phyloP scores from a whole-genome alignment of 2,113 vertebrate genomes.

The Gymnobelideus leadbeateri region DNA sequence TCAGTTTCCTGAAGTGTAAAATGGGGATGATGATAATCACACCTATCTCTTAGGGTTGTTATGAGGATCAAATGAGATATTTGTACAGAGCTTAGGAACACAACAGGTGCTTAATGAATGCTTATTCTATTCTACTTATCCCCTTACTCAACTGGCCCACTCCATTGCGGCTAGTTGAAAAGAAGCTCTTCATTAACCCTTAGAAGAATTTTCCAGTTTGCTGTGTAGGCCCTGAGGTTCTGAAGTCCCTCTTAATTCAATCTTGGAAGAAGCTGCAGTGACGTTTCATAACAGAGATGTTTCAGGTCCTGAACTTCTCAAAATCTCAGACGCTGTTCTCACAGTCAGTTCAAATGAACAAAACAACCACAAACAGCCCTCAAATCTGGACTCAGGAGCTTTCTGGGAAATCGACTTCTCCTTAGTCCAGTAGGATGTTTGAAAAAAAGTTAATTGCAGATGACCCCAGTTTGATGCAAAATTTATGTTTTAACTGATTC shows the following conservation, averaged over 20 bases:
- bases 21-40: no score
- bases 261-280: background rate
- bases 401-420: no score
- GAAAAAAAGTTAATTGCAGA: background rate
- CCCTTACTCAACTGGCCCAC: no score
- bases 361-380: background rate
- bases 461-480: background rate
- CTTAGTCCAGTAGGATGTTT: background rate
- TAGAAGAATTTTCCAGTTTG: background rate
- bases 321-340: background rate
- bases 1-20: no score
- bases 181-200: background rate
- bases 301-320: background rate
- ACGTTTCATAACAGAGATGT: background rate
- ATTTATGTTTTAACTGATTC: background rate
- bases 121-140: no score
- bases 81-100: no score
- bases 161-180: background rate
- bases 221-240: background rate
- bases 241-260: background rate
- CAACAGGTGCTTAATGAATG: no score
- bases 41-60: no score
- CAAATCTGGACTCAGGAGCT: background rate
- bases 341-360: background rate
- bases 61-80: no score